Evolutionary conservation across 2,113 vertebrate species (phyloP).

Genomic region (Centrocercus urophasianus): DNA sequence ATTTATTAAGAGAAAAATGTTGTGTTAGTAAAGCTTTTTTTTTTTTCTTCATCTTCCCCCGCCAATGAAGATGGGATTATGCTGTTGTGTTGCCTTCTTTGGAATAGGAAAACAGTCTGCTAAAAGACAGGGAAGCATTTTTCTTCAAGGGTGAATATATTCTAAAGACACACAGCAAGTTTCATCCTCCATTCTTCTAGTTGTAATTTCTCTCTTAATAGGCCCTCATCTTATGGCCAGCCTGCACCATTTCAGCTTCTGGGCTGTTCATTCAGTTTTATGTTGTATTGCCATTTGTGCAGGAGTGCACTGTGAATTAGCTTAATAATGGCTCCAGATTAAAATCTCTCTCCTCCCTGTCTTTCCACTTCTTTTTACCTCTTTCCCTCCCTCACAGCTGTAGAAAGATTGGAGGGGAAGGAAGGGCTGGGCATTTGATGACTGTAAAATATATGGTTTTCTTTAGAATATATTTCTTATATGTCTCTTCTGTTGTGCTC

Average conservation of each 20-base stretch:
- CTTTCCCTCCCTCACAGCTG: neutral
- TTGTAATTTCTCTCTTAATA: neutral
- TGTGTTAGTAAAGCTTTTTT: constrained; percentile 39
- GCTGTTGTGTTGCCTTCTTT: neutral
- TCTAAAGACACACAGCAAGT: neutral
- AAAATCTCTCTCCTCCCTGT: neutral
- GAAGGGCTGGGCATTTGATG: neutral
- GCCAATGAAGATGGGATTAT: neutral
- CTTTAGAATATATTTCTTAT: neutral
- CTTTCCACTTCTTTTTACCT: neutral
- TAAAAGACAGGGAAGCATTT: constrained; percentile 10
- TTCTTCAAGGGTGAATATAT: constrained; percentile 2
- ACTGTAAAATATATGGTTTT: neutral
- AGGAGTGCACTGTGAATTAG: neutral
- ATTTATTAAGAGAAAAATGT: constrained; percentile 71
- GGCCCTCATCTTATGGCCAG: neutral
- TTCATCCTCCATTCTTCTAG: neutral
- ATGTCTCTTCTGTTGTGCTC: neutral
- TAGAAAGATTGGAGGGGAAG: neutral
- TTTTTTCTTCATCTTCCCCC: neutral
- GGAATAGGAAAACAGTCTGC: neutral
- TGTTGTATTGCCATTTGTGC: neutral
- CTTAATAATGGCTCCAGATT: neutral
- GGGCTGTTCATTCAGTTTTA: neutral
- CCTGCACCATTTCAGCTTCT: fast-evolving